These are phyloP conservation scores for Leptoclinus maculatus DNA, from an alignment of 2,797 vertebrate species.

Conservation along the genomic window DNA sequence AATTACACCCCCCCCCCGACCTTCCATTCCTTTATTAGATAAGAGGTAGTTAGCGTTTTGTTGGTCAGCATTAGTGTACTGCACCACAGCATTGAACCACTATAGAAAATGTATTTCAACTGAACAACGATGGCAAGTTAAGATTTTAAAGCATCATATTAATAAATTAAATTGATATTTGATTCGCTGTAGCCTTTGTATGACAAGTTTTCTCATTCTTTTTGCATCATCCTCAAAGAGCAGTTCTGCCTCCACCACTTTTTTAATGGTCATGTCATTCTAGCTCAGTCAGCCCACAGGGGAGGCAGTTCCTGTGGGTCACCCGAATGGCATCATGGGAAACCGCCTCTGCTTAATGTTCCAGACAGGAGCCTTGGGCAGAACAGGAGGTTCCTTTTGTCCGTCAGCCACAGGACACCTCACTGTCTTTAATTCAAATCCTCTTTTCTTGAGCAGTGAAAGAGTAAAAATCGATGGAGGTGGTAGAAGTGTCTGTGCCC, in stretches of 20 bases:
- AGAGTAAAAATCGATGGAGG: slow-evolving; percentile 69
- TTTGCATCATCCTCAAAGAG: slow-evolving; percentile 16
- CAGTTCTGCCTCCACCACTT: slow-evolving; percentile 36
- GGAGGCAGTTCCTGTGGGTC: slow-evolving; percentile 63
- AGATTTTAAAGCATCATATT: slow-evolving; percentile 12
- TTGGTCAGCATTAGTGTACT: slow-evolving; percentile 79
- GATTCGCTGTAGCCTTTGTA: slow-evolving; percentile 14
- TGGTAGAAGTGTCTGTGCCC: slow-evolving; percentile 50
- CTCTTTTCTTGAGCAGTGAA: slow-evolving; percentile 39
- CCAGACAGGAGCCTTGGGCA: slow-evolving; percentile 71
- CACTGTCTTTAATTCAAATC: slow-evolving; percentile 59
- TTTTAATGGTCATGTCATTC: slow-evolving; percentile 62
- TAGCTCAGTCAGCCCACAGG: slow-evolving; percentile 49
- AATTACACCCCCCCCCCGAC: slow-evolving; percentile 80
- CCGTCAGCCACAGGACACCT: slow-evolving; percentile 68
- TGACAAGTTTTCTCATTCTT: slow-evolving; percentile 9
- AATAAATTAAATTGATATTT: slow-evolving; percentile 25
- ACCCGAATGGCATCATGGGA: slow-evolving; percentile 63
- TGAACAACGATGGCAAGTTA: not conserved
- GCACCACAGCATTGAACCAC: slow-evolving; percentile 60
- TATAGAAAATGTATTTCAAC: slow-evolving; percentile 23
- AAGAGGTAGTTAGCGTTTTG: slow-evolving; percentile 77
- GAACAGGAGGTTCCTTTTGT: slow-evolving; percentile 72
- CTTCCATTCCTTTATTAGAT: slow-evolving; percentile 82
- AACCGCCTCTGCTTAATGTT: slow-evolving; percentile 73